Evolutionary conservation across 2,113 vertebrate genomes (phyloP).

Genomic region (Mormyrus iriodes): DNA sequence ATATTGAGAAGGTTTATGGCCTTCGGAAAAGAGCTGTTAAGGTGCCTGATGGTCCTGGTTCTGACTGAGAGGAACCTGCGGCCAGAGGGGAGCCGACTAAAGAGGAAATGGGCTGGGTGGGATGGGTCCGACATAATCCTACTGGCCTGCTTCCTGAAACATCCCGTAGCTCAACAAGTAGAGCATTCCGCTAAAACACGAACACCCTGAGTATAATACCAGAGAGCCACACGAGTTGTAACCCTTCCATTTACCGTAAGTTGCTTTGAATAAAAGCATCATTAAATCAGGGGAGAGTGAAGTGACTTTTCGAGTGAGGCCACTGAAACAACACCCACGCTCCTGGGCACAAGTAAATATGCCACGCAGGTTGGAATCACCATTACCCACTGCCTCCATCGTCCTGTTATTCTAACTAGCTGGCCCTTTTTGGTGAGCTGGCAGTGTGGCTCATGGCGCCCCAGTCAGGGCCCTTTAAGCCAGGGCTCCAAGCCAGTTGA

Average conservation of each 20-base stretch:
- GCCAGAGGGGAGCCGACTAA: no score
- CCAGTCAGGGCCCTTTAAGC: background rate
- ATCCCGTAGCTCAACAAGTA: background rate
- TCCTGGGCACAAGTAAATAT: background rate
- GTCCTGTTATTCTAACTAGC: background rate
- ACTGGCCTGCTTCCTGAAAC: no score
- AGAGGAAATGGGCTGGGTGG: no score
- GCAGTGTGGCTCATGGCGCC: background rate
- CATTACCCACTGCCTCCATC: no score
- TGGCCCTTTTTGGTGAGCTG: background rate
- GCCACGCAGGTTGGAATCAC: background rate
- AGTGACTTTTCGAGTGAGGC: constrained; percentile 19
- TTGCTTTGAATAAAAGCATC: background rate
- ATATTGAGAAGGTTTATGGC: no score
- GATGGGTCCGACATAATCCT: no score
- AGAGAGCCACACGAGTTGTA: background rate
- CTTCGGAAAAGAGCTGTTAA: no score
- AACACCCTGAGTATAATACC: background rate
- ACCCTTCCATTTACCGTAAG: background rate
- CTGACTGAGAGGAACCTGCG: no score
- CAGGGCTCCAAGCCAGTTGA: background rate
- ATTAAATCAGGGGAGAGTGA: background rate
- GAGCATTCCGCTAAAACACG: background rate
- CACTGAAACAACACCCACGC: background rate
- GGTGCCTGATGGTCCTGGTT: no score